Conservation (phyloP, 2,113 vertebrate genomes). For the Mus spicilegus region DNA sequence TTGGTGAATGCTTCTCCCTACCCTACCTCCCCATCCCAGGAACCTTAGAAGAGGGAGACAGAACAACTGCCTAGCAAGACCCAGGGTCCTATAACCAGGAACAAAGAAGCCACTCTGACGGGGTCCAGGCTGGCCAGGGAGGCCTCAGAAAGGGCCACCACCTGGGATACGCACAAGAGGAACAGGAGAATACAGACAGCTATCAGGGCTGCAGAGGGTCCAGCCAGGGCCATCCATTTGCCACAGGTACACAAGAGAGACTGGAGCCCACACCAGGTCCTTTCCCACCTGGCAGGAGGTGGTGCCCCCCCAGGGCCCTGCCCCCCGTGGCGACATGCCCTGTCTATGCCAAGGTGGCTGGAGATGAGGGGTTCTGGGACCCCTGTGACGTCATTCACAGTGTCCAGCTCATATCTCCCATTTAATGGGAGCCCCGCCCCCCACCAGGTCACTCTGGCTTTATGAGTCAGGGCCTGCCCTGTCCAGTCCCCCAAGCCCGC, state of each 20-base stretch:
- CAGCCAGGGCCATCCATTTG: background rate
- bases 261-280: background rate
- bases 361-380: background rate
- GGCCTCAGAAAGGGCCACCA: background rate
- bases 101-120: conserved; percentile 25
- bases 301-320: background rate
- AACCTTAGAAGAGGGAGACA: conserved; percentile 53
- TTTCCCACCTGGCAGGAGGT: background rate
- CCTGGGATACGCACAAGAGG: background rate
- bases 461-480: conserved; percentile 29
- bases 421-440: conserved; percentile 46
- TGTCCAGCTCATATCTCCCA: conserved; percentile 1
- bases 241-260: background rate
- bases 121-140: conserved; percentile 46
- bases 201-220: background rate
- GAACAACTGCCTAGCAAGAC: conserved; percentile 63
- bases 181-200: conserved; percentile 24
- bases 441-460: conserved; percentile 60
- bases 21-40: conserved; percentile 3
- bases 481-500: conserved; percentile 60
- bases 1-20: background rate
- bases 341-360: background rate
- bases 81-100: conserved; percentile 64
- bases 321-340: accelerated
- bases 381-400: background rate